Conservation (phyloP, 1,140 invertebrate species). For the Heliconius eleuchia region DNA sequence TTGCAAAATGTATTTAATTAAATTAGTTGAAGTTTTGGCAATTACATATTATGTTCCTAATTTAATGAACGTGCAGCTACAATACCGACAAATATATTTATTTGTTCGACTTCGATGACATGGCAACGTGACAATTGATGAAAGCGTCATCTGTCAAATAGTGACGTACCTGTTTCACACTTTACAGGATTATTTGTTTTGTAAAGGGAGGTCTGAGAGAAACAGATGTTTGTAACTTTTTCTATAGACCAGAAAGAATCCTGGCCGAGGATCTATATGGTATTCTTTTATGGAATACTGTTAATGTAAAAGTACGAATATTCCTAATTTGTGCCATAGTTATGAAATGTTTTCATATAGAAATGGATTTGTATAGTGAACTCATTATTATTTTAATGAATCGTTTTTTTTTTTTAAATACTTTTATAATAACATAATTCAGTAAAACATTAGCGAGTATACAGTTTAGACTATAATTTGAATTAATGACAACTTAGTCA, state of each 20-base stretch:
- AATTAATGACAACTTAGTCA: background rate
- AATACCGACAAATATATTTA: background rate
- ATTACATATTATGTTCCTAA: conserved; percentile 70
- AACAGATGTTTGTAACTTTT: background rate
- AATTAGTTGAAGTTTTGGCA: conserved; percentile 64
- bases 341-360: conserved; percentile 22
- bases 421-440: background rate
- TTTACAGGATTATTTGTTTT: too few species aligned
- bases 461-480: background rate
- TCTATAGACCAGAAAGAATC: background rate
- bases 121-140: background rate
- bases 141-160: background rate
- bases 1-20: conserved; percentile 47
- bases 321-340: conserved; percentile 59
- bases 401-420: background rate
- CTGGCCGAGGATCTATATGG: background rate
- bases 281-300: background rate
- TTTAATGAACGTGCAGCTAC: conserved; percentile 30
- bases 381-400: background rate
- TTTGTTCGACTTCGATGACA: background rate
- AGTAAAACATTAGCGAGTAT: background rate
- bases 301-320: conserved; percentile 33
- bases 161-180: too few species aligned
- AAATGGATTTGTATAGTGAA: conserved; percentile 6
- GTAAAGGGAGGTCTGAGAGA: too few species aligned